Evolutionary conservation across 2,888 invertebrate genomes (phyloP), one percentile per base, ranked within the genome.

Genomic region (Sesamia inferens): DNA sequence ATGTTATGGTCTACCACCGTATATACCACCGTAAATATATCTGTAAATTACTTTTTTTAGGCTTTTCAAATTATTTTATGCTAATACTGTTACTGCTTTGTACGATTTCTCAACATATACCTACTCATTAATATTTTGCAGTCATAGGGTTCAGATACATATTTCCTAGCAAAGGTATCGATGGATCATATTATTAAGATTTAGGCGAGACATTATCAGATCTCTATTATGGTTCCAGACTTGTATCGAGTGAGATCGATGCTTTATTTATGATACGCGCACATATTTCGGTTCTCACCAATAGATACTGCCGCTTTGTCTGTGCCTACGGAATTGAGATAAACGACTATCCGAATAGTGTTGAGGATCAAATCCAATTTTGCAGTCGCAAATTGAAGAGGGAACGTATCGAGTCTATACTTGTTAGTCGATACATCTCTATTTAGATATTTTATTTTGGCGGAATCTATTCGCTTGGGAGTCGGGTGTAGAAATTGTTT

Each of bases 281-380:
- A 85, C 84, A 87, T 88, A 88, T 85, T 88, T 87, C 72, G 81
- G 83, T 82, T 87, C 88, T 85, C 88, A 89, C 89, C 88, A 87
- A 89, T 87, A 82, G 79, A 84, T 81, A 80, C 84, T 83, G 85
- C 75, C 87, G 79, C 85, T 90, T 90, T 90, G 91, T 91, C 90
- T 90, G 87, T 88, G 86, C 87, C 87, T 81, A 85, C 85, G 83
- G 89, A 92, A 94, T 94, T 93, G 93, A 94, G 93, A 94, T 93
- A 94, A 94, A 94, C 91, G 93, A 92, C 89, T 90, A 85, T 87
- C 85, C 88, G 89, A 92, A 92, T 92, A 92, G 93, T 92, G 92
- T 92, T 92, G 92, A 91, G 92, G 91, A 91, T 91, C 92, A 90
- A 92, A 93, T 92, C 91, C 92, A 93, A 93, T 93, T 93, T 93